Evolutionary conservation across 2,888 invertebrate genomes (phyloP).

Genomic region (Pseudococcus longispinus): DNA sequence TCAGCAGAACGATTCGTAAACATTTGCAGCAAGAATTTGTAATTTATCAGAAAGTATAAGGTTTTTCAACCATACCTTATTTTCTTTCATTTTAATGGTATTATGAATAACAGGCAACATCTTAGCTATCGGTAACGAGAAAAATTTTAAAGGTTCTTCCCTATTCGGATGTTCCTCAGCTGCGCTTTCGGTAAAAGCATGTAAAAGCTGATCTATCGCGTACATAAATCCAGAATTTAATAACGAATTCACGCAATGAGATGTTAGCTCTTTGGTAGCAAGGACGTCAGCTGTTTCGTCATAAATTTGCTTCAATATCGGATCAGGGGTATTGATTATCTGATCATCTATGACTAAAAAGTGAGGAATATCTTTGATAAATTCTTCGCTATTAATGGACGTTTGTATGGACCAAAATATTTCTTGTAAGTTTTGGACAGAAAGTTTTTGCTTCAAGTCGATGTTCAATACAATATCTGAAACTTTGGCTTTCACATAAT

Average conservation of each 20-base stretch:
- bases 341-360: slow-evolving; percentile 28
- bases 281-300: slow-evolving; percentile 48
- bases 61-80: slow-evolving; percentile 38
- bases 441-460: slow-evolving; percentile 37
- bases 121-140: slow-evolving; percentile 42
- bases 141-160: slow-evolving; percentile 30
- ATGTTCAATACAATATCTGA: not conserved
- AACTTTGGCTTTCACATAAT: slow-evolving; percentile 75
- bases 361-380: slow-evolving; percentile 34
- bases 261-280: slow-evolving; percentile 39
- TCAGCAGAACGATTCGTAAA: slow-evolving; percentile 54
- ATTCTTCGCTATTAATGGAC: slow-evolving; percentile 43
- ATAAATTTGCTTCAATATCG: slow-evolving; percentile 13
- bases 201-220: slow-evolving; percentile 29
- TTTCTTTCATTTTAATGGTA: slow-evolving; percentile 32
- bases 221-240: slow-evolving; percentile 39
- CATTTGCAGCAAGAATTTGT: slow-evolving; percentile 41
- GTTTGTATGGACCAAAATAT: slow-evolving; percentile 56
- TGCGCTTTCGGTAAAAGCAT: not conserved
- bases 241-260: slow-evolving; percentile 40
- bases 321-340: slow-evolving; percentile 17
- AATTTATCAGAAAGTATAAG: slow-evolving; percentile 41
- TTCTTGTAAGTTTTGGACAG: slow-evolving; percentile 47
- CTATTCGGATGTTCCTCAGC: not conserved
- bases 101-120: slow-evolving; percentile 51